Evolutionary conservation across 2,888 invertebrate species (phyloP).

Genomic region (Salpingus planirostris): DNA sequence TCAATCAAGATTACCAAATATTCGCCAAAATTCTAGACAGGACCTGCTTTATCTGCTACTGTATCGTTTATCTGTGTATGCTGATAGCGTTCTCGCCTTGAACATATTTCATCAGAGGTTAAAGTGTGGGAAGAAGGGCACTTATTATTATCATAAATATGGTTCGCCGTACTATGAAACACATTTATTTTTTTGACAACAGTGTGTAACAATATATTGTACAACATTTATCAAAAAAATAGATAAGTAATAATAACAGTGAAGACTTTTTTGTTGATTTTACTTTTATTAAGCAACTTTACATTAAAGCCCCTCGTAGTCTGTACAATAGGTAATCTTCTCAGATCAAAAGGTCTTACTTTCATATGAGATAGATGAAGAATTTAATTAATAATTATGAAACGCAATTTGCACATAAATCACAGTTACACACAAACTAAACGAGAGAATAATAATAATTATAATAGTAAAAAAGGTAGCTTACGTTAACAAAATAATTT

Average conservation of each 20-base stretch:
- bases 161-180: slow-evolving; percentile 6
- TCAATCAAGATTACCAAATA: slow-evolving; percentile 34
- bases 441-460: too few species aligned
- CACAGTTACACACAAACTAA: too few species aligned
- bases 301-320: slow-evolving; percentile 41
- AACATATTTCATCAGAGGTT: too few species aligned
- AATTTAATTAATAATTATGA: too few species aligned
- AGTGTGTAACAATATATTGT: slow-evolving; percentile 15
- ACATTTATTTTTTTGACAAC: slow-evolving; percentile 17
- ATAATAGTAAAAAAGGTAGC: too few species aligned
- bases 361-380: too few species aligned
- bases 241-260: slow-evolving; percentile 15
- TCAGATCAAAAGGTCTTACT: too few species aligned
- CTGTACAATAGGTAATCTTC: slow-evolving; percentile 40
- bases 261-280: slow-evolving; percentile 18
- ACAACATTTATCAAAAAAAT: slow-evolving; percentile 17
- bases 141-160: neutral
- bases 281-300: slow-evolving; percentile 41
- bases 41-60: slow-evolving; percentile 27
- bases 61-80: slow-evolving; percentile 29
- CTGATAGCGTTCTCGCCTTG: slow-evolving; percentile 25
- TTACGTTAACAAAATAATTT: too few species aligned
- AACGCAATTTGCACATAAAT: too few species aligned
- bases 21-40: slow-evolving; percentile 36
- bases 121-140: too few species aligned